Conservation (phyloP, 2,797 vertebrate species). For the Silurus lanzhouensis region DNA sequence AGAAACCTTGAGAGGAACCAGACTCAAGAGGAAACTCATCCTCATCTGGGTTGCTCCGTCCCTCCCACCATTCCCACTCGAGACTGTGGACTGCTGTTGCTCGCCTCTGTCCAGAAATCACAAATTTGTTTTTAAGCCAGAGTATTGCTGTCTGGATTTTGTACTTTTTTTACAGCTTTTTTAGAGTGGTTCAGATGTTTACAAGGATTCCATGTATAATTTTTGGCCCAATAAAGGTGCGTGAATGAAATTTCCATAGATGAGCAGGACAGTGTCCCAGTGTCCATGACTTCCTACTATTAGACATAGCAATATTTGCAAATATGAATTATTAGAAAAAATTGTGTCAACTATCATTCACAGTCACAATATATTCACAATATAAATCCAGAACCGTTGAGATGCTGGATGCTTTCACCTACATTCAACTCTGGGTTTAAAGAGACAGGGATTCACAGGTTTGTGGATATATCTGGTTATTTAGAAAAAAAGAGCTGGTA, state of each 20-base stretch:
- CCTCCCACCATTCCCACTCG: constrained; percentile 84
- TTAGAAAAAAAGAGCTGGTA: too few relatives aligned
- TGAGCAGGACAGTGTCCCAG: not conserved
- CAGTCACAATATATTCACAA: not conserved
- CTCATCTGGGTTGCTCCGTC: constrained; percentile 59
- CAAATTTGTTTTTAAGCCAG: too few relatives aligned
- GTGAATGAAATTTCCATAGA: not conserved
- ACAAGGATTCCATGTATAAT: too few relatives aligned
- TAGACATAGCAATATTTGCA: not conserved
- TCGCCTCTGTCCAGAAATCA: constrained; percentile 78
- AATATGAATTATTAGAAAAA: not conserved
- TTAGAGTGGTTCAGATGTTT: too few relatives aligned
- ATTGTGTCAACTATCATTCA: not conserved
- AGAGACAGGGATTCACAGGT: not conserved
- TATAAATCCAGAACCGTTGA: not conserved
- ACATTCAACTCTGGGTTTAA: not conserved
- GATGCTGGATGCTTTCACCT: not conserved
- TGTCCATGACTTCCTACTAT: not conserved
- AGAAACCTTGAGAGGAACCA: too few relatives aligned
- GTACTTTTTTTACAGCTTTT: too few relatives aligned
- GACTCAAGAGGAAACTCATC: too few relatives aligned
- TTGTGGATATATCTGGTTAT: not conserved
- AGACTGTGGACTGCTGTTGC: constrained; percentile 97
- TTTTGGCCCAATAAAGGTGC: too few relatives aligned
- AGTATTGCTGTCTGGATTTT: too few relatives aligned